Evolutionary conservation across 2,113 vertebrate species (phyloP).

Genomic region (Raja brachyura): DNA sequence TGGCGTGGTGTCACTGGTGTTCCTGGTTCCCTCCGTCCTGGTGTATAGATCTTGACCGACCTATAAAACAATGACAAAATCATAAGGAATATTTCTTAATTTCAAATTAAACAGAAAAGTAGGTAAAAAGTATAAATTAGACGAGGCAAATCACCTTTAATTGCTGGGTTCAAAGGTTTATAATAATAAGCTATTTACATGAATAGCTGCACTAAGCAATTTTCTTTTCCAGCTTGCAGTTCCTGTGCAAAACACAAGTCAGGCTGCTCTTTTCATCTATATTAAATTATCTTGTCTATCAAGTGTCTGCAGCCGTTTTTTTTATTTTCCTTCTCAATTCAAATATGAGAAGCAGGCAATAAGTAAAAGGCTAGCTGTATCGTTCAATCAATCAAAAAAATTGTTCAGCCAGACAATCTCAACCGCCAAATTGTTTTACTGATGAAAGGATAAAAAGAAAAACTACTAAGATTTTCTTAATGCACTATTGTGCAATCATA

Average conservation of each 20-base stretch:
- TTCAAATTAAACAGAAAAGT: constrained; percentile 3
- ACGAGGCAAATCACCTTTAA: not conserved
- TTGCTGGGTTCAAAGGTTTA: not conserved
- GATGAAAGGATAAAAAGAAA: constrained; percentile 4
- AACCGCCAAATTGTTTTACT: not conserved
- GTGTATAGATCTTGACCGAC: constrained; percentile 85
- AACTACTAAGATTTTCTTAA: not conserved
- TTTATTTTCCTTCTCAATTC: constrained; percentile 1
- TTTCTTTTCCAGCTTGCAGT: not conserved
- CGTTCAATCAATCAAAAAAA: not conserved
- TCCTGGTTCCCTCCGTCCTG: constrained; percentile 81
- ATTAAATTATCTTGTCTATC: constrained; percentile 12
- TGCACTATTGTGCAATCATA: not conserved
- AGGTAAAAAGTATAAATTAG: not conserved
- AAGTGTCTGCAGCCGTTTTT: not conserved
- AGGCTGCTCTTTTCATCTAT: not conserved
- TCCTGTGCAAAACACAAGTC: not conserved
- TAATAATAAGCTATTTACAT: not conserved
- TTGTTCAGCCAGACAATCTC: not conserved
- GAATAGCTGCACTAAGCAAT: not conserved
- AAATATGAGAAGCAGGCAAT: not conserved
- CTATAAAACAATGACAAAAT: constrained; percentile 53
- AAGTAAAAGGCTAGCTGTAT: not conserved
- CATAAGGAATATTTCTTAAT: not conserved
- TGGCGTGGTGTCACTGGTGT: constrained; percentile 81